A percentile compares a stretch with the other conserved stretches of the same genome.
Conservation (phyloP, 2,797 vertebrate genomes). For the Decapterus maruadsi region DNA sequence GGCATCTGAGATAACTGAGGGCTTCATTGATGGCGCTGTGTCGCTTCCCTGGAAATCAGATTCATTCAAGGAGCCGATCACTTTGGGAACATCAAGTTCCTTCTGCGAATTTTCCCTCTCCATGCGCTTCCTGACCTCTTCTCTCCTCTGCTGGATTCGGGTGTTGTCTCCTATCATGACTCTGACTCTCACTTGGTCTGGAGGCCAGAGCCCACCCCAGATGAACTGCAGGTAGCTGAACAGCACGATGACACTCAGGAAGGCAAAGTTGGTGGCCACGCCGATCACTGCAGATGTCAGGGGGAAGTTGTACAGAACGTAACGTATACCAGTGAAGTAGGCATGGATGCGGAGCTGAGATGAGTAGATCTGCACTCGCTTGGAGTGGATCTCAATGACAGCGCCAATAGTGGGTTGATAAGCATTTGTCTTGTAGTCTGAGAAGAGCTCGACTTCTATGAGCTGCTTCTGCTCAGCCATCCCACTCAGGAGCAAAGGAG, state of each 20-base stretch:
- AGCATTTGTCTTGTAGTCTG: slow-evolving; percentile 89
- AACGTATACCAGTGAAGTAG: slow-evolving; percentile 92
- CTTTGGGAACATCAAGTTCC: slow-evolving; percentile 62
- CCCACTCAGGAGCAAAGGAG: slow-evolving; percentile 88
- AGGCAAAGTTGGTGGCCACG: slow-evolving; percentile 91
- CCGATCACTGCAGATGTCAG: slow-evolving; percentile 90
- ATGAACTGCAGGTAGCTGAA: slow-evolving; percentile 93
- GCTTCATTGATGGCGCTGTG: slow-evolving; percentile 44
- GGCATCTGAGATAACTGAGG: slow-evolving; percentile 51
- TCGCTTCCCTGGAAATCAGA: slow-evolving; percentile 54
- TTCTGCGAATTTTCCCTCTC: slow-evolving; percentile 77
- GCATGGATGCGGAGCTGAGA: slow-evolving; percentile 92
- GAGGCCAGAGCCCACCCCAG: slow-evolving; percentile 90
- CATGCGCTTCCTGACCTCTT: slow-evolving; percentile 84
- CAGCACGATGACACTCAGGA: slow-evolving; percentile 90
- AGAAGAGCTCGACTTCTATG: slow-evolving; percentile 90
- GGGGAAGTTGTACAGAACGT: slow-evolving; percentile 93
- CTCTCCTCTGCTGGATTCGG: slow-evolving; percentile 83
- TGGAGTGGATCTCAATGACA: slow-evolving; percentile 90
- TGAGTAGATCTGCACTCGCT: slow-evolving; percentile 90
- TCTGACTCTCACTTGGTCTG: slow-evolving; percentile 84
- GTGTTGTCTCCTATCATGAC: slow-evolving; percentile 87
- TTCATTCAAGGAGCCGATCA: slow-evolving; percentile 68
- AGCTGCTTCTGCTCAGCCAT: slow-evolving; percentile 92
- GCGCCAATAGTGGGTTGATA: slow-evolving; percentile 89